Percentiles rank a stretch among this genome's conserved stretches.
Conservation (phyloP, 2,113 vertebrate species). For the Rutilus rutilus region DNA sequence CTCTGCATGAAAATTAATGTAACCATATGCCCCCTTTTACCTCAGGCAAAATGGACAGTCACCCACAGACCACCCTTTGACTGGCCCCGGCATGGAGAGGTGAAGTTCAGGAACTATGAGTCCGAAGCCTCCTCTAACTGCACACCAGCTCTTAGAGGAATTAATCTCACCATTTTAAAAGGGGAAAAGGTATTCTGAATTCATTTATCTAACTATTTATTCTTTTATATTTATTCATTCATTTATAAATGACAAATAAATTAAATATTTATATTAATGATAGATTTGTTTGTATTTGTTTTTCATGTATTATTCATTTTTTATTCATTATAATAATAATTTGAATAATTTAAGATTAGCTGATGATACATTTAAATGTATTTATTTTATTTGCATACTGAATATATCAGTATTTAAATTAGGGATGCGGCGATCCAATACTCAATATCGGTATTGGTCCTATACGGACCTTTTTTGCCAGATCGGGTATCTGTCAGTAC, state of each 20-base stretch:
- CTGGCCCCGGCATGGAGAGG: conserved; percentile 67
- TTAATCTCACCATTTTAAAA: conserved; percentile 65
- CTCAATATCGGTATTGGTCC: too few species aligned
- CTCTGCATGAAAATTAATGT: not conserved
- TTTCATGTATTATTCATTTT: not conserved
- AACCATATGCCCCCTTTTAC: not conserved
- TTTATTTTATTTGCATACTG: not conserved
- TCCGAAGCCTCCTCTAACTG: conserved; percentile 61
- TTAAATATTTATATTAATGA: not conserved
- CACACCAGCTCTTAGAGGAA: conserved; percentile 63
- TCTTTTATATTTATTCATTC: not conserved
- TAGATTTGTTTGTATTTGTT: not conserved
- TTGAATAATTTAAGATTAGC: not conserved
- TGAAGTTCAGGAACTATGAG: conserved; percentile 70
- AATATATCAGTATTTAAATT: not conserved
- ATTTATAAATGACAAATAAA: too few species aligned
- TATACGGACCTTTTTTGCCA: too few species aligned
- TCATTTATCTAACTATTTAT: not conserved
- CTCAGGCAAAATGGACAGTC: conserved; percentile 65
- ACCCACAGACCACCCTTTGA: conserved; percentile 62
- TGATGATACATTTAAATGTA: not conserved
- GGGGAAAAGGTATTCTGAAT: conserved; percentile 68
- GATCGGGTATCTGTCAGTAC: too few species aligned
- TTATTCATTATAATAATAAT: not conserved
- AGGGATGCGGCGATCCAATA: too few species aligned